A percentile compares a stretch with the other conserved stretches of the same genome.
These are phyloP conservation scores for Brachypterus glaber DNA, from an alignment of 2,888 invertebrate species.

Conservation along the genomic window DNA sequence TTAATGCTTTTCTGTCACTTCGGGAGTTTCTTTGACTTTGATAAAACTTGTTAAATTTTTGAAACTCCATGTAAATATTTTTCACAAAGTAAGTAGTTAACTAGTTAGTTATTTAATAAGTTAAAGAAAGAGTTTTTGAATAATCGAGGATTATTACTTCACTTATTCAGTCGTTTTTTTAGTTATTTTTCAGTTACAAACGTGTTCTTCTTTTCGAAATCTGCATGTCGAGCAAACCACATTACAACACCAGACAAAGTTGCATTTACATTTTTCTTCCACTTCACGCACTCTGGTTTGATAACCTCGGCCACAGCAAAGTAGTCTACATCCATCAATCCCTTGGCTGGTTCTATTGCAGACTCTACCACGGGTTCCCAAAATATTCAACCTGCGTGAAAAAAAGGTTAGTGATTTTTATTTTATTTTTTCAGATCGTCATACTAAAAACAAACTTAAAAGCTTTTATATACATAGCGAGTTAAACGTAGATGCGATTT, in stretches of 20 bases:
- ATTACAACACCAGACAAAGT: constrained; percentile 86
- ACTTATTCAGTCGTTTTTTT: constrained; percentile 21
- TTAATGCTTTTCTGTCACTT: no score
- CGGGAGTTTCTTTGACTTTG: no score
- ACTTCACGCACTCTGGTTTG: constrained; percentile 74
- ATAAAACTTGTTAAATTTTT: no score
- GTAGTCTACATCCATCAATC: constrained; percentile 74
- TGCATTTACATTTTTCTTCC: constrained; percentile 80
- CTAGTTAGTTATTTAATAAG: no score
- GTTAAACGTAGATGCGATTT: no score
- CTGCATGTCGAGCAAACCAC: constrained; percentile 78
- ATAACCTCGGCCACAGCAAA: constrained; percentile 85
- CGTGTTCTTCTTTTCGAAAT: constrained; percentile 70
- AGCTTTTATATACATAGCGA: no score
- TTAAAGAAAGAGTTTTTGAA: no score
- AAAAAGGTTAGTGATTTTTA: neutral
- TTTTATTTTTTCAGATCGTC: no score
- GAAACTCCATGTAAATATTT: no score
- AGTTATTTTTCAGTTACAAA: constrained; percentile 60
- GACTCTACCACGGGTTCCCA: constrained; percentile 71
- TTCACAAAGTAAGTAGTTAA: no score
- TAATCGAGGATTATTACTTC: no score
- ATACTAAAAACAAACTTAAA: no score
- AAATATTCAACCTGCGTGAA: constrained; percentile 58
- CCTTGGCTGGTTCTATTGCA: constrained; percentile 80